Percentiles rank a stretch among this genome's conserved stretches.
These are phyloP conservation scores for Thalassaphorura encarpata DNA, from an alignment of 1,140 invertebrate species.

Conservation along the genomic window DNA sequence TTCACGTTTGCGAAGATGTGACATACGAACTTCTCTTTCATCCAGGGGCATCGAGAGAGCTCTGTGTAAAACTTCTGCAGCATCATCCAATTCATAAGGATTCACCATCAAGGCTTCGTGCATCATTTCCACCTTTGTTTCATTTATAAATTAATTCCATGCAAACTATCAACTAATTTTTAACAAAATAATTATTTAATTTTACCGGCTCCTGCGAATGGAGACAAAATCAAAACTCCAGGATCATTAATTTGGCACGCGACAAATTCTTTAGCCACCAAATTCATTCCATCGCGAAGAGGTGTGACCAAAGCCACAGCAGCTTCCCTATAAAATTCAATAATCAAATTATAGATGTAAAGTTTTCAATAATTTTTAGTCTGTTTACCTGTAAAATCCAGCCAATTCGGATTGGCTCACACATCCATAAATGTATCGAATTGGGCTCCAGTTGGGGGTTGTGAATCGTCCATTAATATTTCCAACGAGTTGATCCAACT, in stretches of 20 bases:
- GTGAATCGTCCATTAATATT: constrained; percentile 77
- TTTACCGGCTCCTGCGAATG: constrained; percentile 69
- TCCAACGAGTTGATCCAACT: constrained; percentile 80
- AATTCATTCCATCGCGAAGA: constrained; percentile 81
- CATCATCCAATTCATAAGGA: constrained; percentile 77
- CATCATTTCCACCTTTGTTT: constrained; percentile 68
- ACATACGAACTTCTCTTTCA: constrained; percentile 75
- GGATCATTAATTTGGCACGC: constrained; percentile 79
- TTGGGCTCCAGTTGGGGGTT: constrained; percentile 74
- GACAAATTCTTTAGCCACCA: constrained; percentile 87
- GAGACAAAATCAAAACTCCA: constrained; percentile 77
- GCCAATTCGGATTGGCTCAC: constrained; percentile 74
- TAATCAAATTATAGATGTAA: neutral
- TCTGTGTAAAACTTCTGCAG: constrained; percentile 73
- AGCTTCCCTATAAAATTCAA: constrained; percentile 50
- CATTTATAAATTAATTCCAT: too few relatives aligned
- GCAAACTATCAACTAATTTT: too few relatives aligned
- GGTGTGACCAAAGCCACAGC: constrained; percentile 78
- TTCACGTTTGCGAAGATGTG: constrained; percentile 66
- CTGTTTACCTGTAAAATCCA: constrained; percentile 53
- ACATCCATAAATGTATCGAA: constrained; percentile 81
- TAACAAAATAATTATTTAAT: too few relatives aligned
- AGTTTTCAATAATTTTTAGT: neutral
- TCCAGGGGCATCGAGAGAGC: constrained; percentile 83
- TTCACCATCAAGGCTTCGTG: constrained; percentile 81